Evolutionary conservation across 2,797 vertebrate genomes (phyloP), one percentile per base, ranked within the genome.

Genomic region (Acanthiza pusilla): DNA sequence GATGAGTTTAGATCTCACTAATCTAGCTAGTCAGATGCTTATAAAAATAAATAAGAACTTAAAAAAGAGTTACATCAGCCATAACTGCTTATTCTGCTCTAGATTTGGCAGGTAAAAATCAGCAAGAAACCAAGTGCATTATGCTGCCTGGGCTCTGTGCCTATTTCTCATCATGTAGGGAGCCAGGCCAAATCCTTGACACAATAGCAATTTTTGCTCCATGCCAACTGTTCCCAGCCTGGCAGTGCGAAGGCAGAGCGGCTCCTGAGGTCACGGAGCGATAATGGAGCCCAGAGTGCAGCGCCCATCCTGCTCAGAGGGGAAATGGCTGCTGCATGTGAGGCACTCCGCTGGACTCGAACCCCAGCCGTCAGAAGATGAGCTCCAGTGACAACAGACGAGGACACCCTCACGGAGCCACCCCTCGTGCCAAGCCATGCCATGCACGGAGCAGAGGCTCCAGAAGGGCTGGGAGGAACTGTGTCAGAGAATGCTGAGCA

Each of bases 101-200:
- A 89, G 88, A 94, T 94, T 86, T 96, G 96, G 96, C 96, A 97
- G 95, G 96, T 96, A 97, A 90, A 95, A 94, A 76, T 73, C 94
- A 93, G 91, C 73, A 89, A 96, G 89, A 90, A 96, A 94, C 88
- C 88, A 88, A 95, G 11, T 68, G 88, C 85, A 79, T 93, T 96
- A 89, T 93, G 85, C 76, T 93, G 91, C 80, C 91, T 93, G 93
- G 96, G 96, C 94, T 96, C 75, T 13, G 75, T 3, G 94, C 95
- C 96, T 72, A 47, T 84, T 97, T 96, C 94, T 94, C 96, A 95
- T 96, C 94, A 80, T 36, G 82, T 36, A 93, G 93, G 95, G 85
- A 92, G 84, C 54, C 62, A 88, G 63, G 94, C 94, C 96, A 97
- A 96, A 93, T 70, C 95, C 95, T 66, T 95, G 96, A 96, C 92